Evolutionary conservation across 1,140 invertebrate species (phyloP).

Genomic region (Drosophila ambigua): DNA sequence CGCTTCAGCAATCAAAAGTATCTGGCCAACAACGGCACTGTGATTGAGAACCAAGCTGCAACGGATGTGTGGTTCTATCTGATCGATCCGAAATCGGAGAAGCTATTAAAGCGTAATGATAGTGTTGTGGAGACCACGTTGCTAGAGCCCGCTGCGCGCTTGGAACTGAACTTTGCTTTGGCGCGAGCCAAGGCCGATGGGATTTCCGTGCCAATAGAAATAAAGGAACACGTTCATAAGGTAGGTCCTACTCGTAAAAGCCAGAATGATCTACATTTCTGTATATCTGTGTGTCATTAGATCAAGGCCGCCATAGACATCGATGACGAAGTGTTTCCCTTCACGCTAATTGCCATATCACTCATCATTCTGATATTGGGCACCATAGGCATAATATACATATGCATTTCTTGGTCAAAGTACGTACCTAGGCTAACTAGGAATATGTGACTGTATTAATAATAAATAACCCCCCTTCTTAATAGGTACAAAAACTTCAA

Average conservation of each 20-base stretch:
- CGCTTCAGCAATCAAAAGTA: constrained; percentile 89
- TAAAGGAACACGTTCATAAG: constrained; percentile 78
- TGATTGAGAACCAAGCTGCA: constrained; percentile 89
- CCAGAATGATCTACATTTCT: neutral
- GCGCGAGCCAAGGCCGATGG: constrained; percentile 88
- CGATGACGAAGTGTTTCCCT: constrained; percentile 90
- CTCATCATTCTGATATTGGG: constrained; percentile 94
- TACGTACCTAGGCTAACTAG: constrained; percentile 82
- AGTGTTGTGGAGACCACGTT: constrained; percentile 86
- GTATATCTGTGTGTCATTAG: constrained; percentile 32
- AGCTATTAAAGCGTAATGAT: constrained; percentile 89
- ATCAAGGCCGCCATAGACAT: constrained; percentile 86
- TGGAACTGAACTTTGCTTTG: constrained; percentile 88
- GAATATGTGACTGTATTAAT: neutral
- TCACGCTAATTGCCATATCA: constrained; percentile 93
- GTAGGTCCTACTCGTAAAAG: constrained; percentile 14
- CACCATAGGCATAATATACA: constrained; percentile 93
- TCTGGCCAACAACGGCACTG: constrained; percentile 88
- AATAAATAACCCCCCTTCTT: constrained; percentile 28
- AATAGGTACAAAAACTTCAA: constrained; percentile 91
- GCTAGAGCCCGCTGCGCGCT: constrained; percentile 86
- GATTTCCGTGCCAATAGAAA: constrained; percentile 87
- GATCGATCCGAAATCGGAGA: constrained; percentile 91
- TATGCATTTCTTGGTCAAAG: constrained; percentile 96
- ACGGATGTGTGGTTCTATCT: constrained; percentile 95